Percentiles rank a stretch among this genome's conserved stretches.
phyloP scores from a whole-genome alignment of 2,113 vertebrate genomes.

The Tupaia chinensis region DNA sequence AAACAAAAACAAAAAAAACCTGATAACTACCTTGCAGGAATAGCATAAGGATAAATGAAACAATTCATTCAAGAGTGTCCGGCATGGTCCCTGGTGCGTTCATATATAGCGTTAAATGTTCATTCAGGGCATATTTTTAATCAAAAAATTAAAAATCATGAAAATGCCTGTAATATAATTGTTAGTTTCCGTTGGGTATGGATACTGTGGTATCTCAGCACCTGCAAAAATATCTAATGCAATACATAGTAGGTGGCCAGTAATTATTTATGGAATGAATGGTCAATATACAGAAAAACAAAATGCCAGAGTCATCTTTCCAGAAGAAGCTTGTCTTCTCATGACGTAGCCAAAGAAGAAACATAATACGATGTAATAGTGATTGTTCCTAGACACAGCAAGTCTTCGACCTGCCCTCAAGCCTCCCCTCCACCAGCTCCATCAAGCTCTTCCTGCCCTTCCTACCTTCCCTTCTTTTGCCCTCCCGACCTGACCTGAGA shows the following conservation, averaged over 20 bases:
- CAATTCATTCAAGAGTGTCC: background rate
- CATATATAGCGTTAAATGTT: background rate
- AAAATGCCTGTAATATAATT: background rate
- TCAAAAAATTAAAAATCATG: background rate
- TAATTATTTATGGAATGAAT: background rate
- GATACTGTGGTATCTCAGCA: background rate
- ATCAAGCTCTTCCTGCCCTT: background rate
- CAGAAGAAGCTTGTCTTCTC: background rate
- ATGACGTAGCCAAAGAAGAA: background rate
- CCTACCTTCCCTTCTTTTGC: background rate
- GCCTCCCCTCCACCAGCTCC: background rate
- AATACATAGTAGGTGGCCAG: background rate
- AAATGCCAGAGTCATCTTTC: background rate
- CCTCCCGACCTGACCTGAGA: background rate
- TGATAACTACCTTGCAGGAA: background rate
- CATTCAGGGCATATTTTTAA: background rate
- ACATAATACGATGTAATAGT: background rate
- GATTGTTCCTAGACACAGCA: background rate
- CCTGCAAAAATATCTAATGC: background rate
- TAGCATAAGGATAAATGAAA: background rate
- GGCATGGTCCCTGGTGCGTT: background rate
- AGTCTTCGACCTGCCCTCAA: background rate
- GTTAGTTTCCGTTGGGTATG: background rate
- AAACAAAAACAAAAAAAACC: background rate
- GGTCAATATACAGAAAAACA: background rate